Base-by-base conservation (phyloP, 2,888 invertebrate genomes). In the Siphonodentalium dalli region DNA sequence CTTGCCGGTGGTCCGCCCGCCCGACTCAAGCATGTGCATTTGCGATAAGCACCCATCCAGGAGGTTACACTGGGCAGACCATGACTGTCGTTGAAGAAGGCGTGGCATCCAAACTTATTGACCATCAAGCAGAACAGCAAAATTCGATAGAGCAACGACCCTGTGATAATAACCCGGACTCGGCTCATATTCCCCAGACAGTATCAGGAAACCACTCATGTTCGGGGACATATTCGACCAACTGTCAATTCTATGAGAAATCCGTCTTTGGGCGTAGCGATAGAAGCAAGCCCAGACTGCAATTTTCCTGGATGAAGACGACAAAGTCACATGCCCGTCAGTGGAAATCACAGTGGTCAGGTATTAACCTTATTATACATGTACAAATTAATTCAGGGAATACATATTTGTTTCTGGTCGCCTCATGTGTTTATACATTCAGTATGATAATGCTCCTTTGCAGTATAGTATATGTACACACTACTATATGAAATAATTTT, bases 231-330 rank as follows among this genome's bases (percentile, higher is more conserved):
- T 13, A 46, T 64, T 31, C 44, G 56, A 26, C 47, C 61, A 23
- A 48, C 60, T n/a, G n/a, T n/a, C n/a, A n/a, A n/a, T n/a, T n/a
- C n/a, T n/a, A n/a, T n/a, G n/a, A n/a, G n/a, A n/a, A n/a, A n/a
- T n/a, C n/a, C n/a, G n/a, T n/a, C n/a, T n/a, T n/a, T n/a, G n/a
- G n/a, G n/a, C n/a, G n/a, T n/a, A 11, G 56, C 48, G 33, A 35
- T 61, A 31, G 59, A 55, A 31, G 63, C 65, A 44, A 28, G 54
- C 60, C 42, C 23, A 66, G 53, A 26, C 57, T 79, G 38, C 77
- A 78, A 50, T 79, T 78, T 51, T 77, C 79, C 0, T 79, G 79
- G 79, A 79, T 79, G 79, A 79, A 78, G 62, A 79, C 78, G 7
- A 79, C 79, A 27, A 79, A 79, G 62, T 78, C 78, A 24, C 79